phyloP scores from a whole-genome alignment of 2,113 vertebrate species.

The Rhinogobius similis region DNA sequence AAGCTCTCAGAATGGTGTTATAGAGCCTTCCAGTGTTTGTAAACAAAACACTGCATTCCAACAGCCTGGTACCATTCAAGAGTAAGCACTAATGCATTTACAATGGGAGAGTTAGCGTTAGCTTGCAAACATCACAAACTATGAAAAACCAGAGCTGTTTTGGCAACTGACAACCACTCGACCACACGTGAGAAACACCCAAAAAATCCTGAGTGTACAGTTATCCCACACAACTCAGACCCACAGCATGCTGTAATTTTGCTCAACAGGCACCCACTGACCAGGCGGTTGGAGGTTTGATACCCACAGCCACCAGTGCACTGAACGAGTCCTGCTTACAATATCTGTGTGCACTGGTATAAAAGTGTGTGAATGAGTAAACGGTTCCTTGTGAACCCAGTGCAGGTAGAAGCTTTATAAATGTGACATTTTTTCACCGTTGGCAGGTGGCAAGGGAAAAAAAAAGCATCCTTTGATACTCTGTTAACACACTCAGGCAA shows the following conservation, averaged over 20 bases:
- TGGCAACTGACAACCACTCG: no score
- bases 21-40: no score
- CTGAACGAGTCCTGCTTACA: neutral
- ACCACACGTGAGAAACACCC: no score
- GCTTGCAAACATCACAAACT: no score
- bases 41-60: no score
- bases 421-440: conserved; percentile 7
- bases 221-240: conserved; percentile 43
- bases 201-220: conserved; percentile 24
- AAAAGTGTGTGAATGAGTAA: neutral
- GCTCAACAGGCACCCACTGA: neutral
- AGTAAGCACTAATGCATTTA: no score
- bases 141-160: no score
- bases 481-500: conserved; percentile 65
- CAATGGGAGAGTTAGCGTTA: no score
- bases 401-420: neutral
- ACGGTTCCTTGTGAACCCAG: no score
- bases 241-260: neutral
- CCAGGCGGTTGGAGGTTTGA: neutral
- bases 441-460: conserved; percentile 59
- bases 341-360: neutral
- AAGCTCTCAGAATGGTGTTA: no score
- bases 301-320: neutral
- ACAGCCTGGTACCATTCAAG: no score
- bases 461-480: conserved; percentile 71